A percentile compares a stretch with the other conserved stretches of the same genome.
phyloP scores from a whole-genome alignment of 2,888 invertebrate genomes.

The Barypeithes pellucidus region DNA sequence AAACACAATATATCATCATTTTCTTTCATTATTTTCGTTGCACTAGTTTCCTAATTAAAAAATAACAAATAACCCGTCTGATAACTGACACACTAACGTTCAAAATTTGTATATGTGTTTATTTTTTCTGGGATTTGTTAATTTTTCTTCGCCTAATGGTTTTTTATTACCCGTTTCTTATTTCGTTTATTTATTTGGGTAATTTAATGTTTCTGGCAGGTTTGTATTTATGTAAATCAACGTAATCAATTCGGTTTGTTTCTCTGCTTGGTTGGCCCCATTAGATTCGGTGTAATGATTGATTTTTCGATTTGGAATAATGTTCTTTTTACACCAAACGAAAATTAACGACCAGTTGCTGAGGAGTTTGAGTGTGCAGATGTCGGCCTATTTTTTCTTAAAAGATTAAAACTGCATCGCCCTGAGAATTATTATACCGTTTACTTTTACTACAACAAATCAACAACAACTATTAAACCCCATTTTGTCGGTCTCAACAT shows the following conservation, averaged over 20 bases:
- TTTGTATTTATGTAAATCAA: slow-evolving; percentile 17
- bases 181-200: slow-evolving; percentile 21
- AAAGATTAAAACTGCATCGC: background rate
- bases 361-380: background rate
- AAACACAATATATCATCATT: too few species aligned
- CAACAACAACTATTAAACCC: too few species aligned
- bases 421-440: too few species aligned
- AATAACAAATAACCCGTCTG: slow-evolving; percentile 10
- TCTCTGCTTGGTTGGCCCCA: background rate
- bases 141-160: slow-evolving; percentile 18
- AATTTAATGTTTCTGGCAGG: slow-evolving; percentile 23
- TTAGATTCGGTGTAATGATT: slow-evolving; percentile 13
- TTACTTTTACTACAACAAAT: too few species aligned
- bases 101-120: slow-evolving; percentile 18
- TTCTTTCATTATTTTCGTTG: slow-evolving; percentile 10
- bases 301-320: background rate
- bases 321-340: background rate
- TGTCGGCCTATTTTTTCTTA: too few species aligned
- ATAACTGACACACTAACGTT: background rate
- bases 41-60: slow-evolving; percentile 4
- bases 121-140: slow-evolving; percentile 14
- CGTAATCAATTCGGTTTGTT: slow-evolving; percentile 20
- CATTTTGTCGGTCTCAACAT: too few species aligned
- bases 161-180: slow-evolving; percentile 6
- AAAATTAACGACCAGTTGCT: slow-evolving; percentile 6